Evolutionary conservation across 1,140 invertebrate species (phyloP), one percentile per base, ranked within the genome.

Genomic region (Philaenus spumarius): DNA sequence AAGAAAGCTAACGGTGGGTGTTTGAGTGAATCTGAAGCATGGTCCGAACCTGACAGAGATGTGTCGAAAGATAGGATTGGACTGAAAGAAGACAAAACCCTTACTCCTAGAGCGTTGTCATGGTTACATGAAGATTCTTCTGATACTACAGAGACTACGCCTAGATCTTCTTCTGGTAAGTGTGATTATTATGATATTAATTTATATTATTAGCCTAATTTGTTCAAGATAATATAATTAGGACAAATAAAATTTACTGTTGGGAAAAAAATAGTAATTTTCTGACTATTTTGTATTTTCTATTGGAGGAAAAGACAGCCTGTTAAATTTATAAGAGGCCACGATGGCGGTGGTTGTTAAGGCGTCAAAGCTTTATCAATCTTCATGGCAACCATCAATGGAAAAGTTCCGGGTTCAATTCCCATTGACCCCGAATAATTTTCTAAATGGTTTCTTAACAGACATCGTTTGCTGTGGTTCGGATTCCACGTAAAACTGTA

Each of bases 21-120:
- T n/a, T 22, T 46, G 12, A 87, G 85, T 1, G 87, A 91, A 68
- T 87, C 85, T 0, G 90, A 93, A 66, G 83, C 85, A 17, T 92
- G 89, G 82, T 90, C 88, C 0, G 89, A 91, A 68, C 89, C 89
- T 0, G 89, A 93, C 66, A 78, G 87, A 57, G 82, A 80, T 55
- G 87, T 91, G 0, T 91, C 88, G 0, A 70, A 86, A 55, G 86
- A 84, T 0, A 77, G 88, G 58, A 90, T 90, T 40, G 87, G 88
- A 1, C 70, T 90, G 3, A 77, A 74, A 51, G 77, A 78, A 22
- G 75, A 69, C 17, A 17, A 43, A n/a, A 20, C 35, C 1, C 19
- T 40, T 6, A 22, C 37, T 14, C 35, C 20, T 19, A 46, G 48
- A 39, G 1, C 50, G 6, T 17, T 26, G 24, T 35, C 20, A 5